Conservation (phyloP, 2,888 invertebrate genomes). For the Graphium colonna region DNA sequence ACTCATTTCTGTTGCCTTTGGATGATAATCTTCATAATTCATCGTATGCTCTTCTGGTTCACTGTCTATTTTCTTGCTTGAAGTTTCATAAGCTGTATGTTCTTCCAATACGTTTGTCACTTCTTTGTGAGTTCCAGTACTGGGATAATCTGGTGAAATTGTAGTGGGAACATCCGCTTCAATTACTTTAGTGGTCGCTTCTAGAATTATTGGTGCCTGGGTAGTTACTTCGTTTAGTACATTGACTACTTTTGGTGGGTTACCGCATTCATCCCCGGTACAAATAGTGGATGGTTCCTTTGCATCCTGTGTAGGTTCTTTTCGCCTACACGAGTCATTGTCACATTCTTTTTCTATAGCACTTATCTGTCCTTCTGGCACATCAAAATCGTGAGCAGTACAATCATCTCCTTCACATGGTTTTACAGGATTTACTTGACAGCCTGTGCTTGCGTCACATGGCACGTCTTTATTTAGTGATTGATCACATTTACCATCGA, state of each 20-base stretch:
- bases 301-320: constrained; percentile 37
- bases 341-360: constrained; percentile 39
- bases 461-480: constrained; percentile 24
- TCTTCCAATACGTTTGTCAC: constrained; percentile 5
- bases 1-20: not conserved
- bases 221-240: constrained; percentile 20
- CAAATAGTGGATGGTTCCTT: constrained; percentile 40
- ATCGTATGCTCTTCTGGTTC: constrained; percentile 11
- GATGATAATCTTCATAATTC: not conserved
- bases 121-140: constrained; percentile 14
- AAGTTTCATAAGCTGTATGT: constrained; percentile 6
- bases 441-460: constrained; percentile 29
- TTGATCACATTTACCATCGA: constrained; percentile 36
- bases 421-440: constrained; percentile 27
- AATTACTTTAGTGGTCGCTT: constrained; percentile 8
- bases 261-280: constrained; percentile 39
- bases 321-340: constrained; percentile 49
- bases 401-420: constrained; percentile 38
- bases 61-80: constrained; percentile 9
- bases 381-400: constrained; percentile 8
- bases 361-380: constrained; percentile 22
- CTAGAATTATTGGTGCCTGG: constrained; percentile 8
- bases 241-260: constrained; percentile 22
- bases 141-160: not conserved
- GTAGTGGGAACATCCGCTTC: not conserved